Evolutionary conservation across 2,113 vertebrate species (phyloP), one percentile per base, ranked within the genome.

Genomic region (Meleagris gallopavo): DNA sequence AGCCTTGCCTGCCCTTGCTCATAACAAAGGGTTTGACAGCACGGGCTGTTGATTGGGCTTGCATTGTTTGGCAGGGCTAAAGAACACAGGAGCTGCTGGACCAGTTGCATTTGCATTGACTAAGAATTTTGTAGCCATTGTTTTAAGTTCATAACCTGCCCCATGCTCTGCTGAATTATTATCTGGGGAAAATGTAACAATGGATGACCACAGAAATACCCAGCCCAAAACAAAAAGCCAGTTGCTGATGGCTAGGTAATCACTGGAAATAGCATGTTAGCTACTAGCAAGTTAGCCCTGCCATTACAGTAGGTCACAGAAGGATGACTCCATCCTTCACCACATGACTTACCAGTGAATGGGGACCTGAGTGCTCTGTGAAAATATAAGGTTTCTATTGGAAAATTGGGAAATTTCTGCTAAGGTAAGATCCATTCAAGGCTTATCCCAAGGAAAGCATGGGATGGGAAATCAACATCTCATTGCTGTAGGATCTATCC

Each of bases 41-140:
- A 27, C 4, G 11, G 46, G 11, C 19, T 3, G 13, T 40, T 36
- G 89, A 32, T 2, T 0, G 29, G 57, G 36, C 41, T 66, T 11
- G 73, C 41, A 25, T 80, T 76, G 73, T 32, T 76, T 14, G 16
- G n/a, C 67, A 27, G 80, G 69, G 69, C 43, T 57, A 21, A 81
- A 45, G 78, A 80, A 65, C 30, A 2, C 5, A 18, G 62, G 81
- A 66, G 92, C 90, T 93, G 72, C 86, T 45, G 18, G 57, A 90
- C 77, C 43, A 24, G 81, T 84, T 87, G 27, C 30, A 66, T 90
- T 92, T 96, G 77, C 77, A 85, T 87, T 94, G 93, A 89, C 87
- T 92, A 90, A 95, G 92, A 73, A 46, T 5, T 38, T 76, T 94
- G 62, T 38, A 85, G 67, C 71, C 79, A 60, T 87, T 87, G 93